A percentile compares a stretch with the other conserved stretches of the same genome.
These are phyloP conservation scores for Sorex araneus DNA, from an alignment of 2,113 vertebrate genomes.

Conservation along the genomic window DNA sequence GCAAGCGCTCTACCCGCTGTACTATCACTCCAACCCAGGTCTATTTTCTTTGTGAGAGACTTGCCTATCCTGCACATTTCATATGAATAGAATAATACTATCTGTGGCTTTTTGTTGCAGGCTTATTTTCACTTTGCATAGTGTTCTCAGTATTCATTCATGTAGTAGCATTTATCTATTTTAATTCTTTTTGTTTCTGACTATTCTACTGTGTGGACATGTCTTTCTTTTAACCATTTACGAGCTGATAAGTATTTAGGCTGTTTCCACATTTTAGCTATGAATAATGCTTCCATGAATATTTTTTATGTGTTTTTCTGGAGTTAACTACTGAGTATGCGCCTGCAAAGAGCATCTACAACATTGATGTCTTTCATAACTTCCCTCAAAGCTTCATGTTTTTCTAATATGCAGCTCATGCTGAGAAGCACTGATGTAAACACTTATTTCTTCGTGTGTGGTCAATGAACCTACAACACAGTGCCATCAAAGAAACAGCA, in stretches of 20 bases:
- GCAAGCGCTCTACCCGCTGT: too few relatives aligned
- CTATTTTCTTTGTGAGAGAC: background rate
- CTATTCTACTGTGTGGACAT: background rate
- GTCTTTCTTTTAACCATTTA: background rate
- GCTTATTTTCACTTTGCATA: background rate
- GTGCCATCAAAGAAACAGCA: background rate
- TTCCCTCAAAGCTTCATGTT: too few relatives aligned
- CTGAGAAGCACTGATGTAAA: conserved; percentile 9
- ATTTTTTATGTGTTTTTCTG: background rate
- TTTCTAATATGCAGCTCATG: background rate
- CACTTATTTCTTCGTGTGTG: background rate
- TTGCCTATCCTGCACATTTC: background rate
- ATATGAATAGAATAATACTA: background rate
- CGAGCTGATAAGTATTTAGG: background rate
- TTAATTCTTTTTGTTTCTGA: background rate
- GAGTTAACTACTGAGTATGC: background rate
- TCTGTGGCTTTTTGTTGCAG: background rate
- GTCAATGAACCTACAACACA: background rate
- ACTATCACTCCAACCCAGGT: too few relatives aligned
- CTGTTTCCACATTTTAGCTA: background rate
- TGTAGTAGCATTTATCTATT: background rate
- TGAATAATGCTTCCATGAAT: background rate
- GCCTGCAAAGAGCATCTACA: background rate
- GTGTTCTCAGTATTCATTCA: background rate
- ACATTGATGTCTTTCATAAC: background rate